phyloP scores from a whole-genome alignment of 2,113 vertebrate genomes.

The Eurystomus gularis region DNA sequence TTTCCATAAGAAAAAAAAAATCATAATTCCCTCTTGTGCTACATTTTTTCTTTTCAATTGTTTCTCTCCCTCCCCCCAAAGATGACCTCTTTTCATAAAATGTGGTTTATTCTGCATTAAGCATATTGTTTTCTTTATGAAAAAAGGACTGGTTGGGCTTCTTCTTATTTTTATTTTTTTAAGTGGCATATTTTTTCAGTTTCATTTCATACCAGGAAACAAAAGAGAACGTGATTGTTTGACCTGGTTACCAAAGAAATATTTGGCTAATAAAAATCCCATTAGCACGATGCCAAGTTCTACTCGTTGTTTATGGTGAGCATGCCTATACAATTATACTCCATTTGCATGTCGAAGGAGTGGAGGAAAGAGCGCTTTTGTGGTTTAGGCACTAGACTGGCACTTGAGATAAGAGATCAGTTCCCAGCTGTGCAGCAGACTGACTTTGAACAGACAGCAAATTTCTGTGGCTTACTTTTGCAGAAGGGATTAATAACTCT shows the following conservation, averaged over 20 bases:
- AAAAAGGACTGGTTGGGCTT: slow-evolving; percentile 35
- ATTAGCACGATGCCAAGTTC: slow-evolving; percentile 38
- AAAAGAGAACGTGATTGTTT: slow-evolving; percentile 71
- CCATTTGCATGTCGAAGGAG: slow-evolving; percentile 11
- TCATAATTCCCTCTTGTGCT: slow-evolving; percentile 58
- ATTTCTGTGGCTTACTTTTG: background rate
- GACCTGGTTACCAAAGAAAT: slow-evolving; percentile 66
- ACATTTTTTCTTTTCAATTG: slow-evolving; percentile 60
- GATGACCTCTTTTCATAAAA: slow-evolving; percentile 69
- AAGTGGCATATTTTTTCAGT: slow-evolving; percentile 66
- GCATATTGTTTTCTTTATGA: slow-evolving; percentile 57
- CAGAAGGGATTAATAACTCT: slow-evolving; percentile 19
- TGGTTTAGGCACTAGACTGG: slow-evolving; percentile 64
- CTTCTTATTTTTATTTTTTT: slow-evolving; percentile 60
- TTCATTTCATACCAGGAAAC: slow-evolving; percentile 71
- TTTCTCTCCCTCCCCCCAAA: slow-evolving; percentile 41
- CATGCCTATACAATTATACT: slow-evolving; percentile 48
- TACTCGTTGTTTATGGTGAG: slow-evolving; percentile 49
- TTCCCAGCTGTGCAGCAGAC: slow-evolving; percentile 54
- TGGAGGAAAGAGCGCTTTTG: background rate
- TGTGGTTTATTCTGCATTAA: slow-evolving; percentile 63
- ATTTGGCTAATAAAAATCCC: slow-evolving; percentile 56
- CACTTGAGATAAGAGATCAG: slow-evolving; percentile 57
- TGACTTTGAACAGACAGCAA: slow-evolving; percentile 32
- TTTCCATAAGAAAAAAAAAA: slow-evolving; percentile 65